Percentiles rank a stretch among this genome's conserved stretches.
Conservation (phyloP, 2,888 invertebrate genomes). For the Atethmia centrago region DNA sequence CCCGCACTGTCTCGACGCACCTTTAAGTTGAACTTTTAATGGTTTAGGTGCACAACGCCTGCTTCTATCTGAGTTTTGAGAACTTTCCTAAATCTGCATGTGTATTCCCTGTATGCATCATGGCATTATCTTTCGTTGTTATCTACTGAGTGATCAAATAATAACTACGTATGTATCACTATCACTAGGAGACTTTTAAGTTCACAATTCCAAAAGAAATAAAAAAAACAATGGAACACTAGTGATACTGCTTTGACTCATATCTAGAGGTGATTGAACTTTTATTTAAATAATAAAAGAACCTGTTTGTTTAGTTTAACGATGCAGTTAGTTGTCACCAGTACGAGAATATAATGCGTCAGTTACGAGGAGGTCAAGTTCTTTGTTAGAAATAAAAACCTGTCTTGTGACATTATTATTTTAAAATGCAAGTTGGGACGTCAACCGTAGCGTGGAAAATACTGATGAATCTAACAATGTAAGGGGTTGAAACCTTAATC, state of each 20-base stretch:
- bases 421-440: background rate
- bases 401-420: background rate
- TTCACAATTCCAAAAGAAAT: background rate
- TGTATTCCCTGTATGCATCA: background rate
- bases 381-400: background rate
- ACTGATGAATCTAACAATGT: background rate
- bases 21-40: background rate
- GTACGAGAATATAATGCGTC: background rate
- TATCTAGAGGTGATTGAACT: slow-evolving; percentile 31
- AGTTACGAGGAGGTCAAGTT: slow-evolving; percentile 28
- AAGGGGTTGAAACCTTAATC: background rate
- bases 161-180: no score
- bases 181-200: background rate
- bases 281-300: slow-evolving; percentile 19
- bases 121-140: background rate
- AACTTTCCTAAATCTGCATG: no score
- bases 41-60: background rate
- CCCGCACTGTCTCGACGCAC: background rate
- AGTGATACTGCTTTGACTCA: background rate
- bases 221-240: background rate
- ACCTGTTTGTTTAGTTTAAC: slow-evolving; percentile 19
- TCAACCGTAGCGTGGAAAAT: background rate
- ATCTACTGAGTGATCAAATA: background rate
- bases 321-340: slow-evolving; percentile 11
- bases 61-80: background rate